Conservation (phyloP, 1,140 invertebrate genomes). For the Drosophila varians region DNA sequence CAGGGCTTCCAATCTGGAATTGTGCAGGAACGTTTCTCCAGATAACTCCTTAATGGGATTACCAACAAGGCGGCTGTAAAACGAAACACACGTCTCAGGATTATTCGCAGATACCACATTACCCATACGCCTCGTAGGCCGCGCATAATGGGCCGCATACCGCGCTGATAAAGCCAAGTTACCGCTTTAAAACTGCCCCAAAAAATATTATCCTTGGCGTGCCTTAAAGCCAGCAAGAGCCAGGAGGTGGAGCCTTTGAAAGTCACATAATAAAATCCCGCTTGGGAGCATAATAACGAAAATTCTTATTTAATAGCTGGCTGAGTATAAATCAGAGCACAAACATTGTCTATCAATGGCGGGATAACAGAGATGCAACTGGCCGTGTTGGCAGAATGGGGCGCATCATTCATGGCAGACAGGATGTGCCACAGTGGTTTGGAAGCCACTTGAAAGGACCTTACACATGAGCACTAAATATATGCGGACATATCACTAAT, state of each 20-base stretch:
- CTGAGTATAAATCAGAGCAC: slow-evolving; percentile 52
- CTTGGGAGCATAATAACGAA: slow-evolving; percentile 61
- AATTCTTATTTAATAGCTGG: slow-evolving; percentile 74
- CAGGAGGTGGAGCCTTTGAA: slow-evolving; percentile 36
- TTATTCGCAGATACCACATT: slow-evolving; percentile 45
- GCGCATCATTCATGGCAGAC: slow-evolving; percentile 64
- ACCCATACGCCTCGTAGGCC: slow-evolving; percentile 58
- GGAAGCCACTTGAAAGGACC: neutral
- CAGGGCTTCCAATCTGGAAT: slow-evolving; percentile 84
- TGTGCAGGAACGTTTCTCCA: slow-evolving; percentile 83
- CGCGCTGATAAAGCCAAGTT: slow-evolving; percentile 42
- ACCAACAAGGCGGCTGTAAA: slow-evolving; percentile 83
- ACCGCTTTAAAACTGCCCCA: slow-evolving; percentile 39
- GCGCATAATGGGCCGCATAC: slow-evolving; percentile 54
- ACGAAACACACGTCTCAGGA: slow-evolving; percentile 47
- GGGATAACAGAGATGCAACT: slow-evolving; percentile 21
- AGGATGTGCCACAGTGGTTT: slow-evolving; percentile 34
- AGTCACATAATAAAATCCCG: slow-evolving; percentile 63
- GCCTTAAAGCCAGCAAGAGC: slow-evolving; percentile 23
- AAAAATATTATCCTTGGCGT: slow-evolving; percentile 8
- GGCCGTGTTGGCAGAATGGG: slow-evolving; percentile 57
- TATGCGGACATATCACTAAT: neutral
- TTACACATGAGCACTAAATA: neutral
- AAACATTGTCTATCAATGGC: slow-evolving; percentile 54
- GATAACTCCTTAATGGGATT: slow-evolving; percentile 84